Evolutionary conservation across 1,140 invertebrate species (phyloP).

Genomic region (Matsumurasca onukii): DNA sequence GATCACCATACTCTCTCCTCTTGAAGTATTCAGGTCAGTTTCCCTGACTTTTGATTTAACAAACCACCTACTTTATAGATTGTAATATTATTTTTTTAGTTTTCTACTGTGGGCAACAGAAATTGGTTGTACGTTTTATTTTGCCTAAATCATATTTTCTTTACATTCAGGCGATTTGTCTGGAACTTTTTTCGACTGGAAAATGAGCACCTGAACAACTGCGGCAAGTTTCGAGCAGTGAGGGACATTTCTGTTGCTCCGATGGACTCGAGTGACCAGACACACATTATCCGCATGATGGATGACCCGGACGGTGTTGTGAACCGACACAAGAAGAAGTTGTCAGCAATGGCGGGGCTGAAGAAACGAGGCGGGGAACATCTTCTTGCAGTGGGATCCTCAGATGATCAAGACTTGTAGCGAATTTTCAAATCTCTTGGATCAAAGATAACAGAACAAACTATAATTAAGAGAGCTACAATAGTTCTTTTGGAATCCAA

Average conservation of each 20-base stretch:
- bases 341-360: not conserved
- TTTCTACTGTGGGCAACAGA: not conserved
- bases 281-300: conserved; percentile 71
- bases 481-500: no score
- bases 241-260: conserved; percentile 98
- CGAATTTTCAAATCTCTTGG: no score
- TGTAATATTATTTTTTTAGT: not conserved
- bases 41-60: no score
- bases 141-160: no score
- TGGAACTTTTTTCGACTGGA: conserved; percentile 99
- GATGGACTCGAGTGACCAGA: conserved; percentile 83
- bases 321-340: conserved; percentile 47
- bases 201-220: conserved; percentile 99
- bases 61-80: not conserved
- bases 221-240: conserved; percentile 98
- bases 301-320: conserved; percentile 66
- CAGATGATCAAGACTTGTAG: conserved; percentile 32
- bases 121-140: not conserved
- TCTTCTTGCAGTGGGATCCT: conserved; percentile 40
- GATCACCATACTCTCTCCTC: conserved; percentile 81
- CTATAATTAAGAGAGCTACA: no score
- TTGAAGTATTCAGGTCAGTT: conserved; percentile 90
- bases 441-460: no score
- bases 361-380: conserved; percentile 16
- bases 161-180: conserved; percentile 79